Percentiles rank a stretch among this genome's conserved stretches.
These are phyloP conservation scores for Alloplasta piceator DNA, from an alignment of 2,888 invertebrate genomes.

Conservation along the genomic window DNA sequence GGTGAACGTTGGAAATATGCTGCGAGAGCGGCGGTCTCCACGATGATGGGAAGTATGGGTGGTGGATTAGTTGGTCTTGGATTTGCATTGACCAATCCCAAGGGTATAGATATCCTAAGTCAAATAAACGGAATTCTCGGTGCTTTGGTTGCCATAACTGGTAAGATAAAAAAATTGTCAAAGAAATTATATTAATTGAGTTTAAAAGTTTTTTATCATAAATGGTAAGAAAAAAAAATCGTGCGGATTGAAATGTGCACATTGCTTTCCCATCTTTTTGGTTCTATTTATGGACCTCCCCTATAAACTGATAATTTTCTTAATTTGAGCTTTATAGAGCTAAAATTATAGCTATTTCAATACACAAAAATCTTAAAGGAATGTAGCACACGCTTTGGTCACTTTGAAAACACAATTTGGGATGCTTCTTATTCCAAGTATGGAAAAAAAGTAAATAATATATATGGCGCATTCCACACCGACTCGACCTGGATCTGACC, in stretches of 20 bases:
- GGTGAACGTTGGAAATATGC: slow-evolving; percentile 96
- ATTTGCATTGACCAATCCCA: slow-evolving; percentile 85
- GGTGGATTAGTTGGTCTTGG: slow-evolving; percentile 90
- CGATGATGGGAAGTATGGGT: slow-evolving; percentile 95
- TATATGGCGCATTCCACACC: background rate
- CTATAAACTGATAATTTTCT: too few species aligned
- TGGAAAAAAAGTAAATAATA: too few species aligned
- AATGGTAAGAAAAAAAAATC: background rate
- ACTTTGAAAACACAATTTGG: too few species aligned
- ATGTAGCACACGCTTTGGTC: too few species aligned
- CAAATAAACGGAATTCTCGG: slow-evolving; percentile 95
- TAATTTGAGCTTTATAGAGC: too few species aligned
- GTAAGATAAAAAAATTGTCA: slow-evolving; percentile 79
- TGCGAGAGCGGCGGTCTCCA: slow-evolving; percentile 94
- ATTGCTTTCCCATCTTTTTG: too few species aligned
- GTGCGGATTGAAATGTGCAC: too few species aligned
- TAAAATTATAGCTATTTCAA: too few species aligned
- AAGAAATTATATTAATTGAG: background rate
- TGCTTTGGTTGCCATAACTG: slow-evolving; percentile 93
- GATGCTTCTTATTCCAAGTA: too few species aligned
- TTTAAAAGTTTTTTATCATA: slow-evolving; percentile 7
- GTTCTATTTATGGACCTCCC: too few species aligned
- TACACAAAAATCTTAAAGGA: too few species aligned
- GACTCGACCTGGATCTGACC: too few species aligned
- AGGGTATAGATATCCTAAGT: slow-evolving; percentile 92